Evolutionary conservation across 2,113 vertebrate genomes (phyloP).

Genomic region (Stomatorhinus ivindoensis): DNA sequence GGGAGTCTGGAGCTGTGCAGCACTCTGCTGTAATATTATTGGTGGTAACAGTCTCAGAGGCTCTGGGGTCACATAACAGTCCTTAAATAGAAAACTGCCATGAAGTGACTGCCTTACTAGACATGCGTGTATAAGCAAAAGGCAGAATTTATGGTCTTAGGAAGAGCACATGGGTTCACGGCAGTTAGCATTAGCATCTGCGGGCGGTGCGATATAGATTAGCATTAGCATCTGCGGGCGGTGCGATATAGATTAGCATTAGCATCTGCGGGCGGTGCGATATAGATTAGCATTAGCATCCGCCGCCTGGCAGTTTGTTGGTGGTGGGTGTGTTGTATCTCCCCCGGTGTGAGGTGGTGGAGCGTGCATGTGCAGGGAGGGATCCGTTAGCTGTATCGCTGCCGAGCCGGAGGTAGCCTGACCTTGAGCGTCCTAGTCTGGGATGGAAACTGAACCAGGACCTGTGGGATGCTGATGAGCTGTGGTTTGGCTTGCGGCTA

Average conservation of each 20-base stretch:
- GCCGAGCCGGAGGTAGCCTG: conserved; percentile 3
- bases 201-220: neutral
- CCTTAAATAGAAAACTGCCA: neutral
- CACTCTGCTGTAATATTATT: neutral
- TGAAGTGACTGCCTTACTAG: neutral
- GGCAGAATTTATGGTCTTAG: neutral
- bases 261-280: neutral
- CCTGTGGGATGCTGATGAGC: conserved; percentile 15
- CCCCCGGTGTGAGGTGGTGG: neutral
- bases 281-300: neutral
- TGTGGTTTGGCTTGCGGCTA: neutral
- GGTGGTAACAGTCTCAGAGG: neutral
- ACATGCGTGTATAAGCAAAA: neutral
- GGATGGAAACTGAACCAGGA: conserved; percentile 18
- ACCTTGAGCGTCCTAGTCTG: conserved; percentile 25
- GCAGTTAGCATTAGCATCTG: neutral
- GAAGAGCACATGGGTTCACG: neutral
- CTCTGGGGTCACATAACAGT: neutral
- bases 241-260: neutral
- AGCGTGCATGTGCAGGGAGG: neutral
- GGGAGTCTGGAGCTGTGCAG: neutral
- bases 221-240: neutral
- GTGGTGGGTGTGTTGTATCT: neutral
- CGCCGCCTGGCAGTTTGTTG: neutral
- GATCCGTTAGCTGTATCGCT: neutral